Conservation (phyloP, 2,797 vertebrate genomes). For the Megalops cyprinoides region DNA sequence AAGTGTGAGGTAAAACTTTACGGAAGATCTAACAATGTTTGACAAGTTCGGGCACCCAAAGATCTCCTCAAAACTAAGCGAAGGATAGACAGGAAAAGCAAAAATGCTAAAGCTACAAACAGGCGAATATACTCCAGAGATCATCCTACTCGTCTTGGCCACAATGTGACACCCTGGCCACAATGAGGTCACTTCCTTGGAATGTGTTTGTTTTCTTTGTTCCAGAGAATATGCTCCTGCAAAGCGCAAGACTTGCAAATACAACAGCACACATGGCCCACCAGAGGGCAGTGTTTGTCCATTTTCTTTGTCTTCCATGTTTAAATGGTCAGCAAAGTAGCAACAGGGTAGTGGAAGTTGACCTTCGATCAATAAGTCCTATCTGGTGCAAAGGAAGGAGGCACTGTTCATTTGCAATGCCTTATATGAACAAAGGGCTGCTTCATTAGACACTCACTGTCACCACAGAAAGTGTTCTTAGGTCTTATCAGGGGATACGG, state of each 20-base stretch:
- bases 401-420: neutral
- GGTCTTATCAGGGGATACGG: neutral
- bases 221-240: constrained; percentile 2
- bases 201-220: constrained; percentile 14
- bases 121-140: neutral
- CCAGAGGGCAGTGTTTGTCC: neutral
- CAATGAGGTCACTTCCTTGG: constrained; percentile 16
- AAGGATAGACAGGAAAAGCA: neutral
- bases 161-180: too few relatives aligned
- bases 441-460: neutral
- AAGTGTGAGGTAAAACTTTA: constrained; percentile 30
- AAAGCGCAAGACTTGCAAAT: neutral
- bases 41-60: too few relatives aligned
- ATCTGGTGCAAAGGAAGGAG: neutral
- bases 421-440: constrained; percentile 10
- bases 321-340: neutral
- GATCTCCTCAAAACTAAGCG: neutral
- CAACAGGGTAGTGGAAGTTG: neutral
- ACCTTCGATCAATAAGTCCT: constrained; percentile 16
- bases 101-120: neutral
- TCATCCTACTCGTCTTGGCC: neutral
- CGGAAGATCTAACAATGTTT: neutral
- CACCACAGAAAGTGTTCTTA: neutral
- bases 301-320: neutral
- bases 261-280: neutral